Base-by-base conservation (phyloP, 1,140 invertebrate genomes). In the Drosophila kepulauana region DNA sequence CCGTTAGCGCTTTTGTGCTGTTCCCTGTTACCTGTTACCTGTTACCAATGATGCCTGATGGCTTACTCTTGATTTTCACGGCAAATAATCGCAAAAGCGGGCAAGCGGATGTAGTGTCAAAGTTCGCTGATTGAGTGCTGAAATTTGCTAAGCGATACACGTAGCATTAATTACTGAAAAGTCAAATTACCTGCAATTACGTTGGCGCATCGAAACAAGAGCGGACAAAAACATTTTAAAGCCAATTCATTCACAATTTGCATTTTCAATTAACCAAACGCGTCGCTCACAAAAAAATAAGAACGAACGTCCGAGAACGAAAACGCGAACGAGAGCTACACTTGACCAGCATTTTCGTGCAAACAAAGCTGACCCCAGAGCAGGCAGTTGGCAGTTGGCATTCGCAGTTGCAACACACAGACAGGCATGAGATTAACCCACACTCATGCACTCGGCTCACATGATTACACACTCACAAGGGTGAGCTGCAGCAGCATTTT, bases 241-340 rank as follows among this genome's bases (percentile, higher is more conserved):
- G 49, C 62, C 81, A 77, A 78, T 78, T 70, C 67, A 61, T 68
- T 66, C 68, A 68, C 59, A 76, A 89, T 88, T 88, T 89, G 81
- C 85, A 85, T 88, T 89, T 89, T 88, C 85, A 88, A 88, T 88
- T 88, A 89, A 85, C 74, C 48, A 72, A 65, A 58, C 41, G 46
- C 46, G 33, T 6, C 46, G 33, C 0, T 33, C 15, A 16, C 43
- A 33, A 30, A 35, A 41, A 20, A 63, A 52, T 41, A 59, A 65
- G 52, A 70, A 35, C 28, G n/a, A 25, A 20, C 38, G 16, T 62
- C 51, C 59, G 64, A 65, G 67, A 81, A 73, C 70, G 52, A 57
- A 8, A 33, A 25, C 58, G 67, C 71, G 67, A 81, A 8, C 5
- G 52, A 51, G 33, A 38, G 2, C 79, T 72, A 79, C 84, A 82